Percentiles rank a stretch among this genome's conserved stretches.
Evolutionary conservation across 1,140 invertebrate species (phyloP).

Genomic region (Nasonia longicornis): DNA sequence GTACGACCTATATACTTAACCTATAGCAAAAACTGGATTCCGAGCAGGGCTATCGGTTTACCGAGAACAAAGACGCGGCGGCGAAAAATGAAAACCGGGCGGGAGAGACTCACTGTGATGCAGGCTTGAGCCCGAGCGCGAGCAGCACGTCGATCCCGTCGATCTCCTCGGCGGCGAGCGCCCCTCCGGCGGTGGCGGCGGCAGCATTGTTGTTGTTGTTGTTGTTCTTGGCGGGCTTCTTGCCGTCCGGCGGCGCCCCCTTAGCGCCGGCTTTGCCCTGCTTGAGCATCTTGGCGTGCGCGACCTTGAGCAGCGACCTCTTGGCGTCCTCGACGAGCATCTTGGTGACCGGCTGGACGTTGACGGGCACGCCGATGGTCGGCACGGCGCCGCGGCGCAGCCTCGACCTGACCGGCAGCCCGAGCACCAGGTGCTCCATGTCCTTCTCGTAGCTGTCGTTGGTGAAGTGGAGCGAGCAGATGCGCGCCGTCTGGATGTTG

Average conservation of each 20-base stretch:
- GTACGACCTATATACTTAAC: too few relatives aligned
- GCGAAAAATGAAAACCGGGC: constrained; percentile 26
- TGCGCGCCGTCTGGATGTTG: constrained; percentile 72
- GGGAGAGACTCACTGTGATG: constrained; percentile 59
- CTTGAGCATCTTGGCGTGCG: constrained; percentile 58
- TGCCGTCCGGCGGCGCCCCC: constrained; percentile 8
- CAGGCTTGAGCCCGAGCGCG: constrained; percentile 64
- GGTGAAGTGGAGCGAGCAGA: constrained; percentile 73
- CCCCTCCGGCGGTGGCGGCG: constrained; percentile 43
- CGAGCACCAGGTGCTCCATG: constrained; percentile 72
- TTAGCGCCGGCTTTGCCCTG: constrained; percentile 46
- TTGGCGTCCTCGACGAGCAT: constrained; percentile 67
- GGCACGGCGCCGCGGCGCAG: constrained; percentile 71
- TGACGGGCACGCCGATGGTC: constrained; percentile 70
- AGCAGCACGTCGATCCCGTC: constrained; percentile 60
- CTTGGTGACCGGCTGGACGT: constrained; percentile 64
- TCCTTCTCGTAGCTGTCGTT: constrained; percentile 72
- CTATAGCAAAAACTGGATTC: background rate
- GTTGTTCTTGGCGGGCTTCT: constrained; percentile 23
- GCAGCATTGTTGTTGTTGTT: constrained; percentile 41
- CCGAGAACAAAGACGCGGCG: background rate
- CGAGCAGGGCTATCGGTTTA: background rate
- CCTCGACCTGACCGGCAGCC: constrained; percentile 70
- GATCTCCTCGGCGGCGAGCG: constrained; percentile 51
- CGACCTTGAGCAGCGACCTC: constrained; percentile 63